These are phyloP conservation scores for Clivina fossor DNA, from an alignment of 2,888 invertebrate genomes.

Conservation along the genomic window DNA sequence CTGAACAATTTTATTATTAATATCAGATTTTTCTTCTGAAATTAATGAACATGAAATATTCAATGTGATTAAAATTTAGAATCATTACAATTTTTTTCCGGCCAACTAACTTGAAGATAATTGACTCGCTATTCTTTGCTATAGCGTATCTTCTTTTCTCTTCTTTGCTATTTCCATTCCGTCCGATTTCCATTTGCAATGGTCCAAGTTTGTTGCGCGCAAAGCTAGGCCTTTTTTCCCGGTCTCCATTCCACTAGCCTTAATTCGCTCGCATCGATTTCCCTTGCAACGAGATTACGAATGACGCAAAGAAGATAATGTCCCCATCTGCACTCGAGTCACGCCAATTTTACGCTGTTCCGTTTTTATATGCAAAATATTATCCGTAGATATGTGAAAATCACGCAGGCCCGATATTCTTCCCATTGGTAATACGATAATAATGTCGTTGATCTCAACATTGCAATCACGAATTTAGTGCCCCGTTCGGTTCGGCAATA, in stretches of 20 bases:
- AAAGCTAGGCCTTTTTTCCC: constrained; percentile 32
- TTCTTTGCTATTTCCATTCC: constrained; percentile 8
- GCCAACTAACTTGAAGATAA: too few relatives aligned
- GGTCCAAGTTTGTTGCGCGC: too few relatives aligned
- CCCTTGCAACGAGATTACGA: constrained; percentile 42
- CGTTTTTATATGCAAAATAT: constrained; percentile 19
- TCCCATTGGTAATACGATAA: constrained; percentile 25
- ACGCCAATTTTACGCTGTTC: constrained; percentile 22
- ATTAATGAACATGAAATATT: too few relatives aligned
- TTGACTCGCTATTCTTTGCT: constrained; percentile 1
- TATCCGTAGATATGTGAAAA: too few relatives aligned
- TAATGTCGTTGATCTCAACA: constrained; percentile 15
- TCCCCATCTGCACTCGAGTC: constrained; percentile 27
- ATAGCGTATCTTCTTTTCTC: not conserved
- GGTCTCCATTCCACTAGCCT: too few relatives aligned
- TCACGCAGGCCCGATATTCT: constrained; percentile 22
- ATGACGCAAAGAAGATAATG: not conserved
- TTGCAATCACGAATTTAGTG: constrained; percentile 11
- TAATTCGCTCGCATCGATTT: constrained; percentile 41
- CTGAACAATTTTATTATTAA: too few relatives aligned
- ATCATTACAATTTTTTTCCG: too few relatives aligned
- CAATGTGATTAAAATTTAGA: too few relatives aligned
- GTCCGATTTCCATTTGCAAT: too few relatives aligned
- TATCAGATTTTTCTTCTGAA: too few relatives aligned
- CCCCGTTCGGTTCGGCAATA: too few relatives aligned